Evolutionary conservation across 2,113 vertebrate genomes (phyloP).

Genomic region (Chiloscyllium plagiosum): DNA sequence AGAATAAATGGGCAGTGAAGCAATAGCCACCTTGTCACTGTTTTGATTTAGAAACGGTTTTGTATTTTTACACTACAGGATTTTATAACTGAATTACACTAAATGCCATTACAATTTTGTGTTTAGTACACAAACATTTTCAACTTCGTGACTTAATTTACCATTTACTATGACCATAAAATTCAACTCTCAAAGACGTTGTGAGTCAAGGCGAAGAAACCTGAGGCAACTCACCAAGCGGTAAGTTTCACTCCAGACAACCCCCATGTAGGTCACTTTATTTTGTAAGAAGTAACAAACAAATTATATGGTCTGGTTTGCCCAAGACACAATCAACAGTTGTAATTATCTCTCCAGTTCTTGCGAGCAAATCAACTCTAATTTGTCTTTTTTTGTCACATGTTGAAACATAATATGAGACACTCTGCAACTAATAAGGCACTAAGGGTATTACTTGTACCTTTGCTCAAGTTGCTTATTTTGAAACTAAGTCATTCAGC

Average conservation of each 20-base stretch:
- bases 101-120: neutral
- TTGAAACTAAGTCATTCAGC: slow-evolving; percentile 16
- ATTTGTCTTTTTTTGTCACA: slow-evolving; percentile 30
- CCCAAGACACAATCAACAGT: slow-evolving; percentile 18
- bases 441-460: slow-evolving; percentile 23
- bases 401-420: slow-evolving; percentile 25
- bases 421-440: slow-evolving; percentile 30
- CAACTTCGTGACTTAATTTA: neutral
- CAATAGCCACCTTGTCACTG: neutral
- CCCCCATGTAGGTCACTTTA: neutral
- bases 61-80: neutral
- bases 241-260: neutral
- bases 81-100: neutral
- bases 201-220: neutral
- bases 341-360: slow-evolving; percentile 32
- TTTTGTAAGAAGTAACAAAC: slow-evolving; percentile 1
- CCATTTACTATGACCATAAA: neutral
- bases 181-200: neutral
- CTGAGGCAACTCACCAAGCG: neutral
- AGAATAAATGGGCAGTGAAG: neutral
- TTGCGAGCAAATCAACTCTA: slow-evolving; percentile 13
- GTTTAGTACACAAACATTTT: neutral
- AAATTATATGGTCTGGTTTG: neutral
- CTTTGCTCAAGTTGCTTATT: neutral
- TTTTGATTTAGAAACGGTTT: neutral